Percentiles rank a stretch among this genome's conserved stretches.
phyloP scores from a whole-genome alignment of 2,888 invertebrate species.

The Heteromurus nitidus region DNA sequence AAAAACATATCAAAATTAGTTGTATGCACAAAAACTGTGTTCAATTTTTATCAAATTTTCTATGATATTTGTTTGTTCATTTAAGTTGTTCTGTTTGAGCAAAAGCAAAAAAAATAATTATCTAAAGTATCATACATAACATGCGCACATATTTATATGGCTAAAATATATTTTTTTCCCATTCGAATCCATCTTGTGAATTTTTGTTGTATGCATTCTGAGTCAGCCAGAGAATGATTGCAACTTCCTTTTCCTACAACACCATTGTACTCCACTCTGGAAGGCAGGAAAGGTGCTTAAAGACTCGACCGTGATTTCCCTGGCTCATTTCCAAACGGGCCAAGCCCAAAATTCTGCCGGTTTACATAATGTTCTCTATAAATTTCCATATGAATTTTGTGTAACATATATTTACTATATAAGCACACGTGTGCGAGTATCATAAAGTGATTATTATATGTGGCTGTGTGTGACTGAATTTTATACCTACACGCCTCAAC shows the following conservation, averaged over 20 bases:
- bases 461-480: no score
- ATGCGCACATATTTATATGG: neutral
- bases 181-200: no score
- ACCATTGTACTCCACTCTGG: constrained; percentile 48
- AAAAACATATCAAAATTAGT: constrained; percentile 23
- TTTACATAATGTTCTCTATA: no score
- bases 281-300: constrained; percentile 44
- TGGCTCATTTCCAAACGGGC: constrained; percentile 48
- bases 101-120: neutral
- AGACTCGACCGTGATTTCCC: constrained; percentile 9
- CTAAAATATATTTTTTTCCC: neutral
- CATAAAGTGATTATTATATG: no score
- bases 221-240: neutral
- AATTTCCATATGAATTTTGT: neutral
- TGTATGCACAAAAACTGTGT: neutral
- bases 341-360: constrained; percentile 25
- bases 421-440: no score
- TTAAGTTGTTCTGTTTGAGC: neutral
- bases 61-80: neutral
- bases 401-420: no score
- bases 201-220: no score
- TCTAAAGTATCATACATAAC: no score
- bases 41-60: neutral
- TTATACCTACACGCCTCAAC: no score
- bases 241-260: constrained; percentile 37